Evolutionary conservation across 2,797 vertebrate genomes (phyloP).

Genomic region (Danio choprae): DNA sequence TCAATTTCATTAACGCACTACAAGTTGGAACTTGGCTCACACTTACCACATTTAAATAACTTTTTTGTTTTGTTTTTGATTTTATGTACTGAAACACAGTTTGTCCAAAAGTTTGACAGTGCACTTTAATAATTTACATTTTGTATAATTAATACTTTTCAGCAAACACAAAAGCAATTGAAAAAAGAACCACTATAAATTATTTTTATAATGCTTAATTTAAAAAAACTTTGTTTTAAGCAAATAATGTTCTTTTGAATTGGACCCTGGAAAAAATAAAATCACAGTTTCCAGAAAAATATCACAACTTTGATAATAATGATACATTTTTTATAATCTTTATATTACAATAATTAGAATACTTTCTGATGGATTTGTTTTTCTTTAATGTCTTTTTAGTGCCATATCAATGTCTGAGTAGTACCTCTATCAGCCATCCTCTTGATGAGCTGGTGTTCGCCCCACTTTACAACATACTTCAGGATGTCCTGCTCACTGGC

Average conservation of each 20-base stretch:
- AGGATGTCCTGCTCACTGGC: constrained; percentile 99
- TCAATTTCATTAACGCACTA: neutral
- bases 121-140: too few relatives aligned
- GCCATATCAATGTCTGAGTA: constrained; percentile 19
- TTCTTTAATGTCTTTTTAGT: neutral
- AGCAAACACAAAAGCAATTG: too few relatives aligned
- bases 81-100: too few relatives aligned
- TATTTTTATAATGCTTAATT: too few relatives aligned
- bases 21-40: neutral
- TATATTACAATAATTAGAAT: neutral
- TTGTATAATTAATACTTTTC: too few relatives aligned
- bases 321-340: neutral
- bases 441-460: constrained; percentile 98
- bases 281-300: neutral
- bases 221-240: neutral
- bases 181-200: too few relatives aligned
- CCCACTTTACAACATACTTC: constrained; percentile 99
- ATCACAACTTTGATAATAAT: neutral
- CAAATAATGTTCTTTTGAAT: neutral
- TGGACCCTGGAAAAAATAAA: neutral
- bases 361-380: neutral
- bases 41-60: too few relatives aligned
- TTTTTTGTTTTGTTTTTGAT: too few relatives aligned
- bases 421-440: constrained; percentile 99
- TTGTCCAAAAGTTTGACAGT: too few relatives aligned